Evolutionary conservation across 2,797 vertebrate species (phyloP).

Genomic region (Leptatherina wallacei): DNA sequence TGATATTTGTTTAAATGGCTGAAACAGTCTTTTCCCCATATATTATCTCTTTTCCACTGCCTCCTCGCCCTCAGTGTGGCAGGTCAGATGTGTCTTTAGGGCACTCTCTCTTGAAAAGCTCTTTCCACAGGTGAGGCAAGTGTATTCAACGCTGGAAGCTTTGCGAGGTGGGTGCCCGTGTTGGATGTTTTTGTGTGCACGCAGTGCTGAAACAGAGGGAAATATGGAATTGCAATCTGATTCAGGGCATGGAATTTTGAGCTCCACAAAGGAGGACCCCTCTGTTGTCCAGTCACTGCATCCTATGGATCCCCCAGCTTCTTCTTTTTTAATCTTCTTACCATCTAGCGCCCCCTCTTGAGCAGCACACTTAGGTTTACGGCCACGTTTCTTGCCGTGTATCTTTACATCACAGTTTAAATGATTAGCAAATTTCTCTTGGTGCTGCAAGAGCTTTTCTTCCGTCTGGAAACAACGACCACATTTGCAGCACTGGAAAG

Average conservation of each 20-base stretch:
- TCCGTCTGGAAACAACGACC: slow-evolving; percentile 73
- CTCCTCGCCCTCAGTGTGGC: slow-evolving; percentile 64
- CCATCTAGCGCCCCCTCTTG: slow-evolving; percentile 9
- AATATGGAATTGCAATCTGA: slow-evolving; percentile 77
- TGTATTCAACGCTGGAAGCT: slow-evolving; percentile 61
- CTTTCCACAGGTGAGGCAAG: slow-evolving; percentile 74
- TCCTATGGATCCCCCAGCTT: slow-evolving; percentile 18
- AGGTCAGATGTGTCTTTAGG: slow-evolving; percentile 74
- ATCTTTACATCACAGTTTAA: slow-evolving; percentile 69
- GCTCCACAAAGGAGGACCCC: slow-evolving; percentile 32
- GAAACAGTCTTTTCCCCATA: slow-evolving; percentile 22
- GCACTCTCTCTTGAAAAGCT: slow-evolving; percentile 71
- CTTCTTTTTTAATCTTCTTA: slow-evolving; percentile 62
- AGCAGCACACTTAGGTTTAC: slow-evolving; percentile 61
- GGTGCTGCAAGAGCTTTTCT: slow-evolving; percentile 79
- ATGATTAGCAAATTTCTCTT: slow-evolving; percentile 74
- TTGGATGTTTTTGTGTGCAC: slow-evolving; percentile 75
- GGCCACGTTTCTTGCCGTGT: slow-evolving; percentile 66
- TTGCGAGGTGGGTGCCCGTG: slow-evolving; percentile 60
- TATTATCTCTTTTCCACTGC: slow-evolving; percentile 72
- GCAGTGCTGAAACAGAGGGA: slow-evolving; percentile 71
- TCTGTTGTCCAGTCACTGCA: slow-evolving; percentile 39
- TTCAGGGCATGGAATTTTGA: slow-evolving; percentile 80
- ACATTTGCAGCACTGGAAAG: slow-evolving; percentile 81
- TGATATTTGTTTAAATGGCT: slow-evolving; percentile 24